A percentile compares a stretch with the other conserved stretches of the same genome.
Conservation (phyloP, 2,113 vertebrate genomes). For the Hypanus sabinus region DNA sequence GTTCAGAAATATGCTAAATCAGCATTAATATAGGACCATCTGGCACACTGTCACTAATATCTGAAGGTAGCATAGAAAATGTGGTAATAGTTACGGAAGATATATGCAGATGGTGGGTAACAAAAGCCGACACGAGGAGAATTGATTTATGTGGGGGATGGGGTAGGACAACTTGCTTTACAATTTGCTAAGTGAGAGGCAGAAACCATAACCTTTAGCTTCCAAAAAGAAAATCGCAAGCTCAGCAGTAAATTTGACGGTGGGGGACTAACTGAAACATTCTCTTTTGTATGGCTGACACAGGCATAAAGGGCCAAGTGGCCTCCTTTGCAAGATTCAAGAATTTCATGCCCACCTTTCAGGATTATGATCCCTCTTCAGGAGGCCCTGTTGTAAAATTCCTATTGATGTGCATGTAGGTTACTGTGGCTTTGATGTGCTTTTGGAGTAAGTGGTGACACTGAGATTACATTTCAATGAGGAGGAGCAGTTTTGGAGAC, state of each 20-base stretch:
- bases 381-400: neutral
- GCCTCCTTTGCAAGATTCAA: neutral
- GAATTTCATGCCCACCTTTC: neutral
- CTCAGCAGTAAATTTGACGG: neutral
- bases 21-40: neutral
- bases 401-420: neutral
- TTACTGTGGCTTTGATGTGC: neutral
- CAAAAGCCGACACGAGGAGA: neutral
- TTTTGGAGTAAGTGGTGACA: neutral
- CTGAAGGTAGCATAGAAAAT: neutral
- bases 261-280: neutral
- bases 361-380: neutral
- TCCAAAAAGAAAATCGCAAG: neutral
- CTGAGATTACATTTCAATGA: slow-evolving; percentile 17
- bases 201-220: neutral
- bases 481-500: slow-evolving; percentile 1
- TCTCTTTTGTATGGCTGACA: neutral
- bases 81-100: no score
- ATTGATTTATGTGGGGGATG: neutral
- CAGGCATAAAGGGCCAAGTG: neutral
- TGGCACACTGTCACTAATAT: neutral
- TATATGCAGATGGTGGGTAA: neutral
- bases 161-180: neutral
- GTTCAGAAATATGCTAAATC: neutral
- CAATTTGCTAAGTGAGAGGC: neutral